Percentiles rank a stretch among this genome's conserved stretches.
Conservation (phyloP, 2,888 invertebrate genomes). For the Clitarchus hookeri region DNA sequence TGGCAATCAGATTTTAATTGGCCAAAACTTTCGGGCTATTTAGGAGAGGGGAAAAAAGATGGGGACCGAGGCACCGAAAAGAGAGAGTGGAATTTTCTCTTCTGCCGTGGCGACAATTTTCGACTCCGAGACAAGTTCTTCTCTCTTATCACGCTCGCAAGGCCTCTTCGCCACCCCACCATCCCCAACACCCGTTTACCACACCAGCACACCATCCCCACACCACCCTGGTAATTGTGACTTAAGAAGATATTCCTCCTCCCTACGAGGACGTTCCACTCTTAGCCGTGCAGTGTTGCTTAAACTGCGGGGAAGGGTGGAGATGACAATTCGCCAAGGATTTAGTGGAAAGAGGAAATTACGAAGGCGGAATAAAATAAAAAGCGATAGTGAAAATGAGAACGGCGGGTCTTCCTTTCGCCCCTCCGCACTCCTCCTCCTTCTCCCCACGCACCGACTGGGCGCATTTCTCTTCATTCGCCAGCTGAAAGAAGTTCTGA, state of each 20-base stretch:
- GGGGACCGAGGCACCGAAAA: not conserved
- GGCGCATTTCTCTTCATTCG: no score
- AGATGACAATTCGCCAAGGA: not conserved
- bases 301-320: not conserved
- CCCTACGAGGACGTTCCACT: not conserved
- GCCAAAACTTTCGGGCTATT: not conserved
- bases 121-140: not conserved
- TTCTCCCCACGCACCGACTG: no score
- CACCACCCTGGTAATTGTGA: not conserved
- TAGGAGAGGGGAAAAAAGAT: not conserved
- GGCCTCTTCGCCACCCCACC: not conserved
- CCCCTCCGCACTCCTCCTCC: no score
- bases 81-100: not conserved
- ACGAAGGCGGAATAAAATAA: not conserved
- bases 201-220: not conserved
- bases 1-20: slow-evolving; percentile 14
- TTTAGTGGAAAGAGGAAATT: not conserved
- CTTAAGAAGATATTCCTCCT: not conserved
- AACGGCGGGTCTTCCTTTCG: not conserved
- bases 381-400: not conserved
- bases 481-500: no score
- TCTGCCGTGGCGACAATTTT: not conserved
- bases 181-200: not conserved
- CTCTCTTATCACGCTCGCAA: not conserved
- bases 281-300: not conserved